phyloP scores from a whole-genome alignment of 2,113 vertebrate genomes.

The Vulpes vulpes region DNA sequence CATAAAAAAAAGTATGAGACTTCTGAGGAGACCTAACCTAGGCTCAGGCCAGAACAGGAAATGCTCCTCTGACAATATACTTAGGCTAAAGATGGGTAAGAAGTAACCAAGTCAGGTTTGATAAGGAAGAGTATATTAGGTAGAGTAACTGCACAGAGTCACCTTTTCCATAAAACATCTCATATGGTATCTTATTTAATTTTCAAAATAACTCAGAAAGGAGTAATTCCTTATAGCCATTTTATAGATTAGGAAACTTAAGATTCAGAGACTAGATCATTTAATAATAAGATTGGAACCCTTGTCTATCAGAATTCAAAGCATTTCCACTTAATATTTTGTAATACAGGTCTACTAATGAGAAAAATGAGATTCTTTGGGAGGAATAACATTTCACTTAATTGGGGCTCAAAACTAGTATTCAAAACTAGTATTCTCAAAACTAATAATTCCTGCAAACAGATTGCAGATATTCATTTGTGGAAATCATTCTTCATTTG shows the following conservation, averaged over 20 bases:
- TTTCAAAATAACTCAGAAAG: not conserved
- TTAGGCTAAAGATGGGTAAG: not conserved
- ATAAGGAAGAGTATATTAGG: not conserved
- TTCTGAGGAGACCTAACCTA: not conserved
- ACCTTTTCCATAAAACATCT: not conserved
- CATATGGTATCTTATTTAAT: not conserved
- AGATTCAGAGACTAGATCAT: not conserved
- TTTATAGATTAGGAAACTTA: not conserved
- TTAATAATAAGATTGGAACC: not conserved
- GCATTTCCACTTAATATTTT: not conserved
- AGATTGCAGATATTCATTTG: not conserved
- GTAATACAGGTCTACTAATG: not conserved
- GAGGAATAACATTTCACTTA: not conserved
- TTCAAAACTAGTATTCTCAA: not conserved
- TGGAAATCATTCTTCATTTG: conserved; percentile 12
- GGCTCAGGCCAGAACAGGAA: not conserved
- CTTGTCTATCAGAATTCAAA: not conserved
- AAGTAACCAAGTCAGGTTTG: not conserved
- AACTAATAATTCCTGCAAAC: too few relatives aligned
- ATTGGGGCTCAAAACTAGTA: not conserved
- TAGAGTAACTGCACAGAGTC: not conserved
- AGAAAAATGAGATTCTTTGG: not conserved
- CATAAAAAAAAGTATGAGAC: not conserved
- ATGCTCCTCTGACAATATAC: not conserved
- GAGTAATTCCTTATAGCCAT: not conserved